phyloP scores from a whole-genome alignment of 2,797 vertebrate genomes.

The Lepilemur ruficaudatus region DNA sequence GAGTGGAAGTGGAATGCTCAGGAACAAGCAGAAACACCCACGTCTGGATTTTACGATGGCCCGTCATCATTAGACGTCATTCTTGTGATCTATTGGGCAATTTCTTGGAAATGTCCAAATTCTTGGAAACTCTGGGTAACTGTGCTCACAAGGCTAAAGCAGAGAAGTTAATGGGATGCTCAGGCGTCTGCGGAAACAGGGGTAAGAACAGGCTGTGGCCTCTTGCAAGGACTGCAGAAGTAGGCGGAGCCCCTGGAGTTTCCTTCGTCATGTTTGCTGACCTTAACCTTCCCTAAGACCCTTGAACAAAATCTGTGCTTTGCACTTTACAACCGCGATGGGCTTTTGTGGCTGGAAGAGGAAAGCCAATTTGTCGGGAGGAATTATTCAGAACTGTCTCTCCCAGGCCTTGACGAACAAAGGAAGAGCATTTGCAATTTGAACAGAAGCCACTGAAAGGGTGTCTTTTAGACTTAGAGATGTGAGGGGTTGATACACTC shows the following conservation, averaged over 20 bases:
- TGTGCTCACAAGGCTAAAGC: neutral
- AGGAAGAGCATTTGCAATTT: neutral
- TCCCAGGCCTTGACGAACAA: neutral
- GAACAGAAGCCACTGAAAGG: conserved; percentile 49
- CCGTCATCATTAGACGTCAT: neutral
- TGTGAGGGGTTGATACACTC: neutral
- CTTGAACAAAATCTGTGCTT: neutral
- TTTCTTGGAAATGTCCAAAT: neutral
- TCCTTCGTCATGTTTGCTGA: neutral
- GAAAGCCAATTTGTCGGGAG: neutral
- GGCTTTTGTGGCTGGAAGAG: neutral
- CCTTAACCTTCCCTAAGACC: neutral
- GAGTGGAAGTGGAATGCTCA: neutral
- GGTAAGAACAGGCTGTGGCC: accelerated
- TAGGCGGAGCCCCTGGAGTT: neutral
- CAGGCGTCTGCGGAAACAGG: neutral
- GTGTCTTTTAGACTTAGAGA: neutral
- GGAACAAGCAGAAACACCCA: neutral
- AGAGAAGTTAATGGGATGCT: neutral
- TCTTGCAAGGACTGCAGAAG: accelerated
- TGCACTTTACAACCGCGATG: neutral
- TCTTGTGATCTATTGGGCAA: neutral
- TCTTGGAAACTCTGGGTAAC: neutral
- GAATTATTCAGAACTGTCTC: neutral
- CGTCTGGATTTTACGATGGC: neutral